Base-by-base conservation (phyloP, 2,888 invertebrate species). In the Pseudanteris insignis region DNA sequence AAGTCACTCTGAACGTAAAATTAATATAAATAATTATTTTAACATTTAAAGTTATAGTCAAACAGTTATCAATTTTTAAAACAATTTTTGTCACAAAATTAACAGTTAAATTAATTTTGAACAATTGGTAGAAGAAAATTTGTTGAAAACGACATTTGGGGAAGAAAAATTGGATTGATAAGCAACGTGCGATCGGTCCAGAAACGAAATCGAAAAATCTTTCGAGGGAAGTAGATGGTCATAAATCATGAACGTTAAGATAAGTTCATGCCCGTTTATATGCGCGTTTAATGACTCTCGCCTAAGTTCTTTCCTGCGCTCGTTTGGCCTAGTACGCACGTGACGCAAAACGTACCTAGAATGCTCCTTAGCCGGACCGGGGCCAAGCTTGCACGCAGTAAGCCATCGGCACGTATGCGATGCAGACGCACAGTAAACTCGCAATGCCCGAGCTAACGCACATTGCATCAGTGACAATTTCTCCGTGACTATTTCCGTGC, bases 311-410 rank as follows among this genome's bases (percentile, higher is more conserved):
- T 57, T 57, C 43, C 48, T 50, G 48, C 38, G 50, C 44, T 50
- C 44, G 43, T 50, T 43, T 37, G 36, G 37, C 18, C 21, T 43
- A 34, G 15, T 38, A 37, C 48, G 33, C 44, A 48, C 58, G 50
- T 57, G 57, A 57, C 57, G 48, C 50, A 57, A 58, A 58, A 44
- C 44, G 58, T 50, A 58, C 50, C 50, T 58, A 50, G 50, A 58
- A 50, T 58, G 58, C 50, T 43, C 33, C 13, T n/a, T 9, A 24
- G 48, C 34, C 26, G 43, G 37, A 10, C 15, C 37, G 10, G 11
- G 41, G 36, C 9, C 10, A 6, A 18, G 18, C 6, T 12, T 32
- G 46, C 48, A 28, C 38, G 29, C 58, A 58, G 58, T 58, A 37
- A 40, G 38, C 30, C 29, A 58, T 58, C 40, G 44, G 58, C 58